Evolutionary conservation across 2,113 vertebrate genomes (phyloP).

Genomic region (Aptenodytes forsteri): DNA sequence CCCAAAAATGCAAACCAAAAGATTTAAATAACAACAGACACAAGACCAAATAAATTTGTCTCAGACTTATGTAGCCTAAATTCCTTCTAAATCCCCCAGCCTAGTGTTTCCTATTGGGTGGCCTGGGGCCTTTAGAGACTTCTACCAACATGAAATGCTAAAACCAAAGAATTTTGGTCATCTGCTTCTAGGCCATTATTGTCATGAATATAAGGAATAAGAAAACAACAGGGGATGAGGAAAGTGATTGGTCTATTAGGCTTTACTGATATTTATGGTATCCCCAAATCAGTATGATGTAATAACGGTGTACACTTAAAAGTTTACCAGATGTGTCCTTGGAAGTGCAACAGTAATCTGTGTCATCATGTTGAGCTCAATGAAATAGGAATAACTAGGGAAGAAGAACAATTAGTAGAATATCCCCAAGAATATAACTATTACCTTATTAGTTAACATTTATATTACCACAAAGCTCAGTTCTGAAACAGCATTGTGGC

Average conservation of each 20-base stretch:
- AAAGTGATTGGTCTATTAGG: neutral
- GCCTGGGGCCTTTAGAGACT: neutral
- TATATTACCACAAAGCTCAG: neutral
- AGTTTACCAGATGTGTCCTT: neutral
- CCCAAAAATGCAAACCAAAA: neutral
- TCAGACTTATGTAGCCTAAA: neutral
- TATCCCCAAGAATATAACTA: neutral
- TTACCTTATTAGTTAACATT: neutral
- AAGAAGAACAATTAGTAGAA: neutral
- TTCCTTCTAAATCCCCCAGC: neutral
- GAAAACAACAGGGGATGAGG: neutral
- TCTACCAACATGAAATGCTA: neutral
- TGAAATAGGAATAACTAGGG: neutral
- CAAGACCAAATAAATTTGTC: neutral
- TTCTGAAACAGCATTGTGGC: neutral
- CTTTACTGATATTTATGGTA: neutral
- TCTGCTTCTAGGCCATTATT: neutral
- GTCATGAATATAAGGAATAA: neutral
- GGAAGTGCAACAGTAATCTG: neutral
- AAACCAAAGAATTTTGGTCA: neutral
- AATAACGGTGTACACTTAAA: neutral
- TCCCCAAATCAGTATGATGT: neutral
- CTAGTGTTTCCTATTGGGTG: neutral
- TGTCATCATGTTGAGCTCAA: neutral
- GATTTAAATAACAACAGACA: neutral